Base-by-base conservation (phyloP, 2,797 vertebrate species). In the Agapornis canus region DNA sequence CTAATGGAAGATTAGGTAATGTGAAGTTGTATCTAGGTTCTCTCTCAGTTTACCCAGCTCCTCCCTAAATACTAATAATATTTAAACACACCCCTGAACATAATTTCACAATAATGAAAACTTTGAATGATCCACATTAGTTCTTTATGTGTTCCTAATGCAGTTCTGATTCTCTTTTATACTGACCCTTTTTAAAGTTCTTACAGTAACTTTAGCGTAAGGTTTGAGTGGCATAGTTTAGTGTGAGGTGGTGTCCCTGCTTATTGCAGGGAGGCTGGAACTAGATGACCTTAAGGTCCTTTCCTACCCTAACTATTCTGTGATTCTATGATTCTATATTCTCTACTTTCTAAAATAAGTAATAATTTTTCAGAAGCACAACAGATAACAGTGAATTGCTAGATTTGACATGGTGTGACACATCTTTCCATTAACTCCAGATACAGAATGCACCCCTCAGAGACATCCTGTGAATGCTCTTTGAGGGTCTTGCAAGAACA, bases 101-200 rank as follows among this genome's bases (percentile, higher is more conserved):
- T 49, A 56, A 72, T 79, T 92, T 90, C 70, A 77, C 81, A 90
- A 77, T 92, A 89, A 82, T 48, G 29, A 86, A 92, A 91, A 77
- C n/a, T 56, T 64, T 83, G 80, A 89, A 60, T 84, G 78, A n/a
- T 56, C 17, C 22, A 25, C 43, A 27, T 86, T 79, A 69, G 9
- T 11, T 90, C 48, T 45, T 72, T 21, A 19, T 66, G 10, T 80
- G 27, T 90, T 92, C 48, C 56, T 89, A 66, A 56, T 39, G 48
- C 3, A 7, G 5, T 68, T 91, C 72, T 81, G 22, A 78, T 82
- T 94, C 22, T 89, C 26, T 51, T 82, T 82, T 78, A 15, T 56
- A n/a, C 10, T 60, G 10, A 2, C 8, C 6, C 3, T 1, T 82
- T 84, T 59, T 60, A 54, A 21, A 83, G 64, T 42, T 86, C 13